A percentile compares a stretch with the other conserved stretches of the same genome.
Evolutionary conservation across 2,113 vertebrate species (phyloP).

Genomic region (Epinephelus fuscoguttatus): DNA sequence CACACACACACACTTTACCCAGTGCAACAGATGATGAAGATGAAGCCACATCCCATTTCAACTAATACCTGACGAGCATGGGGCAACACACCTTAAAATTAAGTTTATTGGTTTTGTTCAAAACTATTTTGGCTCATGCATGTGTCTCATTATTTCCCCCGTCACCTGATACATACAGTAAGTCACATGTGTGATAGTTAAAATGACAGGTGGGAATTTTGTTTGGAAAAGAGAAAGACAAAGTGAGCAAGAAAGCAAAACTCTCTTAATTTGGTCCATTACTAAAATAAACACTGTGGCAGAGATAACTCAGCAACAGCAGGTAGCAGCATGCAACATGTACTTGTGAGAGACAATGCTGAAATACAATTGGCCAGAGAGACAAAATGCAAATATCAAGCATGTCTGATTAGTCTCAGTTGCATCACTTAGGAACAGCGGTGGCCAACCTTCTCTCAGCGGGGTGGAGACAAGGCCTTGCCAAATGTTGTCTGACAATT

Average conservation of each 20-base stretch:
- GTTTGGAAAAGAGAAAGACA: background rate
- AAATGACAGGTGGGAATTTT: background rate
- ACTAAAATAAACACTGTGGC: too few relatives aligned
- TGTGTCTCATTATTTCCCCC: too few relatives aligned
- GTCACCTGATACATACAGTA: too few relatives aligned
- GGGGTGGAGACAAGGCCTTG: conserved; percentile 1
- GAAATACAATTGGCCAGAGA: background rate
- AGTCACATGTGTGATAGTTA: background rate
- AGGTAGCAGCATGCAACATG: background rate
- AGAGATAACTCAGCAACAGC: background rate
- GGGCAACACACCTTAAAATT: too few relatives aligned
- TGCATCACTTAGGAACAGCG: conserved; percentile 13
- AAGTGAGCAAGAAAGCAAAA: background rate
- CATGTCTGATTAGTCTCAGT: conserved; percentile 7
- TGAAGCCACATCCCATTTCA: too few relatives aligned
- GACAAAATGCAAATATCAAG: background rate
- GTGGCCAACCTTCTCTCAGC: conserved; percentile 20
- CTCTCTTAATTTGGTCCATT: background rate
- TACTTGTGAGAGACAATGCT: background rate
- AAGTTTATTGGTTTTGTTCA: too few relatives aligned
- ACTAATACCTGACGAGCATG: too few relatives aligned
- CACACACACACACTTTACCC: background rate
- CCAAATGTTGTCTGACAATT: background rate
- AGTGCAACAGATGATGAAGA: too few relatives aligned
- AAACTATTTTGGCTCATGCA: too few relatives aligned